Evolutionary conservation across 53 echinoderm and acorn worm genomes (phyloP), one percentile per base, ranked within the genome.

Genomic region (Holothuria leucospilota): DNA sequence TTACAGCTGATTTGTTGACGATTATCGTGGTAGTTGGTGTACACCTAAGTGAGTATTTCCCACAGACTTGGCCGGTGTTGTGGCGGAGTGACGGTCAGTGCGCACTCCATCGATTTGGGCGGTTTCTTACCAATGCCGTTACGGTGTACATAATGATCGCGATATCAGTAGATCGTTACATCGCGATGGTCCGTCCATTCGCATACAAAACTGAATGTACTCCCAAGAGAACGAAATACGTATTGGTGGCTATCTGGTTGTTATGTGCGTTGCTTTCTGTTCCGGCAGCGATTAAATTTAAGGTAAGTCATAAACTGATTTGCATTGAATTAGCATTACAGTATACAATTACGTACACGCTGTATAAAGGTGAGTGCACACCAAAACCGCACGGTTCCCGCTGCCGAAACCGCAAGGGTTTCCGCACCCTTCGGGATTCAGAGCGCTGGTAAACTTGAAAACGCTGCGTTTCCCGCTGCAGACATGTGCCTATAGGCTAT

Each of bases 221-320:
- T 26, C 69, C 75, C n/a, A 65, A 25, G 62, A 78, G 85, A 51
- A 96, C 91, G n/a, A 91, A 86, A 53, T 2, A 71, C 24, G 70
- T 89, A 5, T 61, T 96, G n/a, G 27, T 62, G 3, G 29, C 81
- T 21, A 16, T 91, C n/a, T 96, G 91, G 93, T 42, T 78, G 3
- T 27, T 89, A 26, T 79, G 93, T 15, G 60, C 85, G 53, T n/a
- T 81, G 7, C 60, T 91, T 23, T 89, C 96, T 18, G 51, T 60
- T 34, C 96, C 96, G 18, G 80, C 52, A 8, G 67, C 78, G 26
- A 46, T 89, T 20, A 92, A 91, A 61, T 96, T 93, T 71, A 63
- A 78, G 87, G 96, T 96, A 77, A 89, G 89, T 64, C 56, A 56
- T 4, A 56, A 56, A 18, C 8, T 15, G 18, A 16, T 56, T 15